Evolutionary conservation across 2,113 vertebrate genomes (phyloP).

Genomic region (Lasiurus borealis): DNA sequence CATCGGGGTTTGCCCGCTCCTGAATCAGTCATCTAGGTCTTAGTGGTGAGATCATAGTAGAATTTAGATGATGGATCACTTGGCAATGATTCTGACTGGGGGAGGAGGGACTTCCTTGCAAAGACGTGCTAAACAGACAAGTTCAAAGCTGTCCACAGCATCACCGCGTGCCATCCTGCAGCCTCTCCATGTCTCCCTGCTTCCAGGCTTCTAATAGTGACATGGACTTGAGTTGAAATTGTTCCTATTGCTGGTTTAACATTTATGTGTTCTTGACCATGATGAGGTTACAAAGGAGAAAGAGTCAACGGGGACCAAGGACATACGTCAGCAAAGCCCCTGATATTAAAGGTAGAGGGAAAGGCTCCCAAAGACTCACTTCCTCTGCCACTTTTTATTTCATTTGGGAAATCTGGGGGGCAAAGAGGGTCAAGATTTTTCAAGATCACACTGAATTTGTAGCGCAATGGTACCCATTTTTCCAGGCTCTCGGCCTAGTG

Average conservation of each 20-base stretch:
- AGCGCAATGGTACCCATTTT: neutral
- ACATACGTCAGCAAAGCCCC: neutral
- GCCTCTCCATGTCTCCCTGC: too few species aligned
- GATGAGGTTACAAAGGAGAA: neutral
- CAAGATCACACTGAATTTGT: neutral
- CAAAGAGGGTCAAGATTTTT: neutral
- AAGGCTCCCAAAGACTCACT: neutral
- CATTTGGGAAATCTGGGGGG: neutral
- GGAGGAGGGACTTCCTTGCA: neutral
- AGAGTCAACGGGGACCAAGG: neutral
- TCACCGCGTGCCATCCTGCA: neutral
- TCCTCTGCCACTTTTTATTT: neutral
- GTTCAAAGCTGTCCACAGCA: neutral
- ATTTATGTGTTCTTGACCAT: neutral
- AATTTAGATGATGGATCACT: neutral
- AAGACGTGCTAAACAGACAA: neutral
- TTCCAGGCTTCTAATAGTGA: too few species aligned
- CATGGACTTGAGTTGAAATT: neutral
- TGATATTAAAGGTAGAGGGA: neutral
- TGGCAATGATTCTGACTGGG: neutral
- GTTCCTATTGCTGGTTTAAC: neutral
- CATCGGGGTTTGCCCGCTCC: neutral
- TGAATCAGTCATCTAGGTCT: neutral
- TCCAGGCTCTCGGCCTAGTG: neutral
- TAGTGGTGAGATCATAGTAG: neutral